Conservation (phyloP, 2,888 invertebrate genomes). For the Hyposoter didymator region DNA sequence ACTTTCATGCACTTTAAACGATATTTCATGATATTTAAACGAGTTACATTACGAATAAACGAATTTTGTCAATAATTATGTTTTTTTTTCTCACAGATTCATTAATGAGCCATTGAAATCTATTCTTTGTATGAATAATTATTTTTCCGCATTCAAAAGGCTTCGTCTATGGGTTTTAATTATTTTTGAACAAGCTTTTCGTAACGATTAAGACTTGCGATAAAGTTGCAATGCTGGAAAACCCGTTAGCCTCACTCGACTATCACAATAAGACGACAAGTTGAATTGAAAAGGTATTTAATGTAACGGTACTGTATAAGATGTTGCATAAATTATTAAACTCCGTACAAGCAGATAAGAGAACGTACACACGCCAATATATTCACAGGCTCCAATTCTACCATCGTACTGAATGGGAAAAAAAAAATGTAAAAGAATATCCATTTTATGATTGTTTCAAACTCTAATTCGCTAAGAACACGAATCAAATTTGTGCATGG, state of each 20-base stretch:
- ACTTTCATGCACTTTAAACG: too few species aligned
- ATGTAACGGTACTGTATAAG: conserved; percentile 55
- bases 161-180: not conserved
- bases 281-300: conserved; percentile 63
- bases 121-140: not conserved
- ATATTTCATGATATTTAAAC: not conserved
- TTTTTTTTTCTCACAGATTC: not conserved
- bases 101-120: not conserved
- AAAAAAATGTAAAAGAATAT: too few species aligned
- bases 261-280: conserved; percentile 52
- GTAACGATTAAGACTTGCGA: not conserved
- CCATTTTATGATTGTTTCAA: not conserved
- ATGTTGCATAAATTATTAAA: conserved; percentile 63
- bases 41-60: not conserved
- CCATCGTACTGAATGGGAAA: not conserved
- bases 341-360: conserved; percentile 37
- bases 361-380: conserved; percentile 45
- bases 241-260: conserved; percentile 37
- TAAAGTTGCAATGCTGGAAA: conserved; percentile 27
- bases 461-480: not conserved
- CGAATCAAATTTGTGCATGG: not conserved
- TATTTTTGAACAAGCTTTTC: not conserved
- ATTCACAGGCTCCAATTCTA: conserved; percentile 35
- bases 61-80: not conserved
- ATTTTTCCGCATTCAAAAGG: not conserved